A percentile compares a stretch with the other conserved stretches of the same genome.
These are phyloP conservation scores for Hafferia zeledoni DNA, from an alignment of 2,797 vertebrate species.

Conservation along the genomic window DNA sequence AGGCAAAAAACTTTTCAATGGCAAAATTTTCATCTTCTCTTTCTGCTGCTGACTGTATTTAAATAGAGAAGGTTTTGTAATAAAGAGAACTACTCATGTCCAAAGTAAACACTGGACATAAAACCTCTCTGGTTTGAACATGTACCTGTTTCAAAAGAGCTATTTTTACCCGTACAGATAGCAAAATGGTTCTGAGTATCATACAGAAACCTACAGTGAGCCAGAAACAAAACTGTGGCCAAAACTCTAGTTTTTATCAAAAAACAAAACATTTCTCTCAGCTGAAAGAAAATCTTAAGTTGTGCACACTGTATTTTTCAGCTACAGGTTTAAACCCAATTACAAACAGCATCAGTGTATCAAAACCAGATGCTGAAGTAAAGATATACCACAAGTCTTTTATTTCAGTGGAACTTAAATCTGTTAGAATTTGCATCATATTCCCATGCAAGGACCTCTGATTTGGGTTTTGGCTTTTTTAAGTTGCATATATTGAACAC, in stretches of 20 bases:
- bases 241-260: not conserved
- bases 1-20: not conserved
- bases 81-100: not conserved
- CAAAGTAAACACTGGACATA: not conserved
- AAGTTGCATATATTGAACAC: not conserved
- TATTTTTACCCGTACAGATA: not conserved
- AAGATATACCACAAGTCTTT: not conserved
- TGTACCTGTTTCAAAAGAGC: not conserved
- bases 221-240: not conserved
- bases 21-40: not conserved
- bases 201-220: not conserved
- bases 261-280: not conserved
- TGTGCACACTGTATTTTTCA: rapidly evolving
- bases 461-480: not conserved
- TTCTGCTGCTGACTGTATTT: not conserved
- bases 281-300: not conserved
- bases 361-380: not conserved
- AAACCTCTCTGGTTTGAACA: not conserved
- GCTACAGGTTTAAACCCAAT: not conserved
- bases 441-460: not conserved
- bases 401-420: not conserved
- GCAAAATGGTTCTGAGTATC: not conserved
- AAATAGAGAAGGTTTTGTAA: not conserved
- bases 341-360: not conserved
- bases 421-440: not conserved